phyloP scores from a whole-genome alignment of 1,140 invertebrate genomes.

The Meloidogyne exigua region DNA sequence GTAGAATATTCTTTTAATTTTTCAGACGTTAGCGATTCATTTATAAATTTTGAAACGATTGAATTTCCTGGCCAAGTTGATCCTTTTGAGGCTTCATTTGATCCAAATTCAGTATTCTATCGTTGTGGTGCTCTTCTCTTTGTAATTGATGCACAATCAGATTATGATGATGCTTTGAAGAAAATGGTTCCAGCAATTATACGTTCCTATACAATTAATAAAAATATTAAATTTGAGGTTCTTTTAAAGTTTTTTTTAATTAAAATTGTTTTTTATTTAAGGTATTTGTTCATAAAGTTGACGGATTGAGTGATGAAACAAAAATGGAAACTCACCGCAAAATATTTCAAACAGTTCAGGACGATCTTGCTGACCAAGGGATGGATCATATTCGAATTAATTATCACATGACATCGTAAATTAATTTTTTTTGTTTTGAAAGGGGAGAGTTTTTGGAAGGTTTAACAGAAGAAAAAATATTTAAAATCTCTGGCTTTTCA shows the following conservation, averaged over 20 bases:
- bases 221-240: slow-evolving; percentile 89
- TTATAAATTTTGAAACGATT: slow-evolving; percentile 99
- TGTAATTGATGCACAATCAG: slow-evolving; percentile 93
- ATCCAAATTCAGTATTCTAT: slow-evolving; percentile 89
- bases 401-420: slow-evolving; percentile 83
- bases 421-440: slow-evolving; percentile 77
- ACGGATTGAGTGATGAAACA: slow-evolving; percentile 58
- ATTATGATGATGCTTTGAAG: slow-evolving; percentile 77
- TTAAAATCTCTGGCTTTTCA: too few relatives aligned
- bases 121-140: slow-evolving; percentile 84
- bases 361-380: slow-evolving; percentile 85
- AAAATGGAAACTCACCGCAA: slow-evolving; percentile 77
- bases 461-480: slow-evolving; percentile 66
- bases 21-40: slow-evolving; percentile 82
- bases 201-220: slow-evolving; percentile 92
- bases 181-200: slow-evolving; percentile 87
- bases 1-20: too few relatives aligned
- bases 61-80: slow-evolving; percentile 98
- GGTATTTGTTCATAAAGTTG: slow-evolving; percentile 62
- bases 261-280: slow-evolving; percentile 24
- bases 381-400: slow-evolving; percentile 67
- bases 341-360: slow-evolving; percentile 91
- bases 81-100: slow-evolving; percentile 91
- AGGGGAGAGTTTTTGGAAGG: not conserved
- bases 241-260: not conserved